Conservation (phyloP, 2,113 vertebrate species). For the Ictalurus punctatus region DNA sequence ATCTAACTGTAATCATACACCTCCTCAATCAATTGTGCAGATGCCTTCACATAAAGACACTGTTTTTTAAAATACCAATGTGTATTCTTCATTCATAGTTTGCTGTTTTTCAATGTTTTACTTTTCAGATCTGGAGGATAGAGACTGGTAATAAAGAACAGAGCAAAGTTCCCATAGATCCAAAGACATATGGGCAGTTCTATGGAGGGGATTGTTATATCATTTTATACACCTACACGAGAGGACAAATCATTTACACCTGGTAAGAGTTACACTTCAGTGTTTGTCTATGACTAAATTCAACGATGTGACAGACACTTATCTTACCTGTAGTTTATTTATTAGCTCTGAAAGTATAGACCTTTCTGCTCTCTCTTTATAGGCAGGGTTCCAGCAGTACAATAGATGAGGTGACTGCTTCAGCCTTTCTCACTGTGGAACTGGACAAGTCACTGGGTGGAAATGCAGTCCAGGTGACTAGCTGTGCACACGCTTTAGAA, state of each 20-base stretch:
- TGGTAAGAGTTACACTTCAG: conserved; percentile 71
- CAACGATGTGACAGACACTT: neutral
- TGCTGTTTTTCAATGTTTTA: conserved; percentile 24
- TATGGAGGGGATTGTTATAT: conserved; percentile 92
- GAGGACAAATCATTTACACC: conserved; percentile 86
- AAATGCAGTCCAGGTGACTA: conserved; percentile 81
- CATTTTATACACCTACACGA: conserved; percentile 84
- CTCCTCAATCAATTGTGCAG: neutral
- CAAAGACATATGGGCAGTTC: conserved; percentile 78
- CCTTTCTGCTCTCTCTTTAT: conserved; percentile 9
- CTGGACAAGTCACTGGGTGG: conserved; percentile 81
- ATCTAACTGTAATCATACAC: neutral
- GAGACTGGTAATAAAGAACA: conserved; percentile 71
- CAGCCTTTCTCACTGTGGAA: conserved; percentile 89
- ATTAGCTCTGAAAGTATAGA: neutral
- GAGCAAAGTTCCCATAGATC: conserved; percentile 72
- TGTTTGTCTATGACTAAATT: neutral
- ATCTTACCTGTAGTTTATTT: neutral
- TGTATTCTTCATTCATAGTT: neutral
- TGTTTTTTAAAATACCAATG: neutral
- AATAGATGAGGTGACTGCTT: conserved; percentile 83
- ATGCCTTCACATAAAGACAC: neutral
- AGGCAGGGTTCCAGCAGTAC: conserved; percentile 86
- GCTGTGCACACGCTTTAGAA: neutral
- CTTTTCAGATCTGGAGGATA: conserved; percentile 85